phyloP scores from a whole-genome alignment of 2,797 vertebrate genomes.

The Pantherophis vulpinus region DNA sequence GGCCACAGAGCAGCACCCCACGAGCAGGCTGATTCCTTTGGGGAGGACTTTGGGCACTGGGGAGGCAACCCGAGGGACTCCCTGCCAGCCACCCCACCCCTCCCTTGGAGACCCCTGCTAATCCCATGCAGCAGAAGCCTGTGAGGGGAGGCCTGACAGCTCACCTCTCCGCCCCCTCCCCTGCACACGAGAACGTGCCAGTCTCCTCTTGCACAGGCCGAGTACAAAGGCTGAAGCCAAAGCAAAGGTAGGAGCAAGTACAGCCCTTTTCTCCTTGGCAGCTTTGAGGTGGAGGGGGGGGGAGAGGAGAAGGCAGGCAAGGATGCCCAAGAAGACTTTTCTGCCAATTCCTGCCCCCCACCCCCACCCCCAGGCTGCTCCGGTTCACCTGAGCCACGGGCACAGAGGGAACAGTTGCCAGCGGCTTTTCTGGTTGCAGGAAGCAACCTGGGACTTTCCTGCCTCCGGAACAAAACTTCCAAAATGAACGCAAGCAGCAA shows the following conservation, averaged over 20 bases:
- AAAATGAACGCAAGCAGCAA: background rate
- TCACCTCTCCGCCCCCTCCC: background rate
- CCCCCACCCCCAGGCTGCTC: background rate
- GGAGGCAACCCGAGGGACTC: slow-evolving; percentile 25
- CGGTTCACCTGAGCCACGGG: background rate
- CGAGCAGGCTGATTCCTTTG: background rate
- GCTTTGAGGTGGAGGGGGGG: background rate
- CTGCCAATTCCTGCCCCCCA: background rate
- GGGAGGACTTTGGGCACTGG: slow-evolving; percentile 36
- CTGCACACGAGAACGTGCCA: background rate
- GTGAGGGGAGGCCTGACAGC: background rate
- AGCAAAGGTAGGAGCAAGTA: background rate
- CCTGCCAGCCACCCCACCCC: slow-evolving; percentile 10
- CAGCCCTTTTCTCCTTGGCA: background rate
- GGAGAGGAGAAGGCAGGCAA: background rate
- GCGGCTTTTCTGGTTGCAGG: background rate
- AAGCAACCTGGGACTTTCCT: background rate
- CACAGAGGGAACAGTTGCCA: background rate
- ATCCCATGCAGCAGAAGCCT: background rate
- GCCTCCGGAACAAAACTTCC: background rate
- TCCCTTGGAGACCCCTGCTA: background rate
- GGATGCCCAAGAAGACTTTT: background rate
- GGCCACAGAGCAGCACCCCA: background rate
- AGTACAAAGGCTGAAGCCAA: background rate
- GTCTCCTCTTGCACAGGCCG: background rate